Percentiles rank a stretch among this genome's conserved stretches.
These are phyloP conservation scores for Valencia hispanica DNA, from an alignment of 2,797 vertebrate genomes.

Conservation along the genomic window DNA sequence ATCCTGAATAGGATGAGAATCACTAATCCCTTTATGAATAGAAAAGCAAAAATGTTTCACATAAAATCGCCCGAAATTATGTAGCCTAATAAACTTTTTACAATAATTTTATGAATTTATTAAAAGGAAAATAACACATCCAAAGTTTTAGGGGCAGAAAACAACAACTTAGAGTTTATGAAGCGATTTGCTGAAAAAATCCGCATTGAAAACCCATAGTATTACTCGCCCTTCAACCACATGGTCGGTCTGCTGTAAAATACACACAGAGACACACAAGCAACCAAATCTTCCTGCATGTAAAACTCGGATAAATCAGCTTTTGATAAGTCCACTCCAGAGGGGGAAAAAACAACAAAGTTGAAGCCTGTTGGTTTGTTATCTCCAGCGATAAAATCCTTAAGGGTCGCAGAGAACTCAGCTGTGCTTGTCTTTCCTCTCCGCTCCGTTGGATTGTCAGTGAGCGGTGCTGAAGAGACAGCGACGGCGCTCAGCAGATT, in stretches of 20 bases:
- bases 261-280: background rate
- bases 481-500: conserved; percentile 72
- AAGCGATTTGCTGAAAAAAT: conserved; percentile 20
- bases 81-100: conserved; percentile 46
- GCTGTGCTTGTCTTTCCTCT: conserved; percentile 42
- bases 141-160: conserved; percentile 33
- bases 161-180: conserved; percentile 23
- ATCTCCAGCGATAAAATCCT: conserved; percentile 35
- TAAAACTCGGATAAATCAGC: conserved; percentile 18
- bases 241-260: conserved; percentile 32
- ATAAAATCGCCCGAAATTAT: conserved; percentile 7
- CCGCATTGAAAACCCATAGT: conserved; percentile 37
- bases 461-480: conserved; percentile 76
- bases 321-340: conserved; percentile 8
- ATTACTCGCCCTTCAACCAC: conserved; percentile 56
- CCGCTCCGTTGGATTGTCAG: conserved; percentile 60
- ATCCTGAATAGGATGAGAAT: conserved; percentile 67
- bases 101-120: conserved; percentile 16
- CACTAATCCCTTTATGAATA: conserved; percentile 22
- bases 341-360: conserved; percentile 5
- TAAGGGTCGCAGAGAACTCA: conserved; percentile 32
- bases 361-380: conserved; percentile 22
- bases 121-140: conserved; percentile 32
- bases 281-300: conserved; percentile 31
- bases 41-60: background rate